Evolutionary conservation across 64 coral and sea anemone genomes (phyloP).

Genomic region (Actinia equina): DNA sequence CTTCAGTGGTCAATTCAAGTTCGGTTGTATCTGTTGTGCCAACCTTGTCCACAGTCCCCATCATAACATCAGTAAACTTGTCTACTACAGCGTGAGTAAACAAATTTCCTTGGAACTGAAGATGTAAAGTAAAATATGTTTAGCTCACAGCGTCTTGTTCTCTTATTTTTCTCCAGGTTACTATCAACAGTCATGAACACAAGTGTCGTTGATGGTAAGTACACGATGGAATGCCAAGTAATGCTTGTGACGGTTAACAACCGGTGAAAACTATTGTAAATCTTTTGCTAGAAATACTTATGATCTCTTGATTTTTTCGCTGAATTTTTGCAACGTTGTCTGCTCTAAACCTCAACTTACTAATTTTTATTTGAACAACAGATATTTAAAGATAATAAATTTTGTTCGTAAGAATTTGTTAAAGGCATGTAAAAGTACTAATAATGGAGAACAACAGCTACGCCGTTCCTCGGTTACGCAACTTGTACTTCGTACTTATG

Average conservation of each 20-base stretch:
- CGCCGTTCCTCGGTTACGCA: neutral
- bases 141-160: neutral
- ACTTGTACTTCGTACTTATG: neutral
- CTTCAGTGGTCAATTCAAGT: neutral
- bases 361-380: neutral
- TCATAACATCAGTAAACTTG: conserved; percentile 38
- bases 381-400: neutral
- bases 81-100: conserved; percentile 27
- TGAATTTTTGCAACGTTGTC: no score
- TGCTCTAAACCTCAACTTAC: no score
- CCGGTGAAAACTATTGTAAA: neutral
- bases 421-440: neutral
- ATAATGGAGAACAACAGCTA: neutral
- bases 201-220: conserved; percentile 22
- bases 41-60: conserved; percentile 19
- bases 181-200: neutral
- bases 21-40: neutral
- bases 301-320: no score
- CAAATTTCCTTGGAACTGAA: neutral
- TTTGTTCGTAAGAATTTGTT: neutral
- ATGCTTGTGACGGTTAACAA: neutral
- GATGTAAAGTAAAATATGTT: neutral
- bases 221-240: neutral
- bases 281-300: no score
- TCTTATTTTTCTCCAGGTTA: neutral